phyloP scores from a whole-genome alignment of 2,113 vertebrate genomes.

The Ochotona princeps region DNA sequence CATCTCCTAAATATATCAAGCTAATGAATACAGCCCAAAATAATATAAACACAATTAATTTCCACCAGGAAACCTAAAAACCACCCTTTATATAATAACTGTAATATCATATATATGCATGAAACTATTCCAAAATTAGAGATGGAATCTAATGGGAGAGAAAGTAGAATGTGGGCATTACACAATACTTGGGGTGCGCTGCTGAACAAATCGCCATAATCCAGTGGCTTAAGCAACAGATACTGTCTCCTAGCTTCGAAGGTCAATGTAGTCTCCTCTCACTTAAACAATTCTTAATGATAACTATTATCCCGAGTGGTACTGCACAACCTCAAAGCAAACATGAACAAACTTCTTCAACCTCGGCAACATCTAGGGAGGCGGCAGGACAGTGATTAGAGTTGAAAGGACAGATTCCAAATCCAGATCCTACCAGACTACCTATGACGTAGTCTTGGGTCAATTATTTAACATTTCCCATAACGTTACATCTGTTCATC shows the following conservation, averaged over 20 bases:
- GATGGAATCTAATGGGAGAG: background rate
- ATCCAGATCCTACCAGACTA: background rate
- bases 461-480: background rate
- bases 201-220: background rate
- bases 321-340: conserved; percentile 1
- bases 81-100: background rate
- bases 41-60: background rate
- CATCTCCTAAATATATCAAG: background rate
- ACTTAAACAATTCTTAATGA: background rate
- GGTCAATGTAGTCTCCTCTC: background rate
- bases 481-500: background rate
- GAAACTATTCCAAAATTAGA: conserved; percentile 7
- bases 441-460: background rate
- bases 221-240: background rate
- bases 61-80: conserved; percentile 34
- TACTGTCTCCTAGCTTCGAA: background rate
- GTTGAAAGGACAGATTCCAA: background rate
- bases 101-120: background rate
- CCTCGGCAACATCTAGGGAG: background rate
- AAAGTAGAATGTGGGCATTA: background rate
- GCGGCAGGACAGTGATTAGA: background rate
- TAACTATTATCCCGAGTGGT: background rate
- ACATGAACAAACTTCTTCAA: background rate
- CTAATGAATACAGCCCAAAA: background rate
- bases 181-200: background rate